Percentiles rank a stretch among this genome's conserved stretches.
Evolutionary conservation across 1,140 invertebrate species (phyloP).

Genomic region (Antheraea pernyi): DNA sequence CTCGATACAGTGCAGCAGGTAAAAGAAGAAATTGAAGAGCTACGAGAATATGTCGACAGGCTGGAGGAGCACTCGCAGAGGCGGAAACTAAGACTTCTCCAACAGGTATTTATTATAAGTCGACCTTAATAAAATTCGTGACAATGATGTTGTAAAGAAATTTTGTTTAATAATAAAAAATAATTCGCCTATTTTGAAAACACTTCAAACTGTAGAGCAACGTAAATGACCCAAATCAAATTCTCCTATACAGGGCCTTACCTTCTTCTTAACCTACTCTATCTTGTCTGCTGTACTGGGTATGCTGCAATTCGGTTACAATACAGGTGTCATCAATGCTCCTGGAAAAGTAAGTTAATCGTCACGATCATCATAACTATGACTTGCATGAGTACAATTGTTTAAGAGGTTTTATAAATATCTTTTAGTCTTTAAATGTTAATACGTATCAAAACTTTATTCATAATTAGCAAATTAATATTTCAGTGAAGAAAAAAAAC

Average conservation of each 20-base stretch:
- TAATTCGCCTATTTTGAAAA: no score
- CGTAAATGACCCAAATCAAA: no score
- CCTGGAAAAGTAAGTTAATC: slow-evolving; percentile 86
- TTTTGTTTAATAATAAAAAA: neutral
- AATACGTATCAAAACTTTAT: no score
- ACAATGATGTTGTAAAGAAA: neutral
- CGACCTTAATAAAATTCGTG: neutral
- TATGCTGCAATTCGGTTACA: slow-evolving; percentile 99
- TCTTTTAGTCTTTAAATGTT: no score
- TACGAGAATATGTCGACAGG: slow-evolving; percentile 93
- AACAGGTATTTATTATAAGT: slow-evolving; percentile 85
- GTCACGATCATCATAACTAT: neutral
- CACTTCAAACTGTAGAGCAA: no score
- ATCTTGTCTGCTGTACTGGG: slow-evolving; percentile 97
- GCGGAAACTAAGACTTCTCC: slow-evolving; percentile 90
- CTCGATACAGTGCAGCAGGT: slow-evolving; percentile 95
- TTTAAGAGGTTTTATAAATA: no score
- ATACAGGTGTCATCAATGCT: slow-evolving; percentile 99
- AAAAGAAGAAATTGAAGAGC: slow-evolving; percentile 95
- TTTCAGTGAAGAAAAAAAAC: no score
- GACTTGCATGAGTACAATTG: no score
- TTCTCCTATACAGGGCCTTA: slow-evolving; percentile 81
- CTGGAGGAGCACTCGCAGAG: slow-evolving; percentile 93
- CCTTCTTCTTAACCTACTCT: slow-evolving; percentile 95
- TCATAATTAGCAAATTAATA: no score